These are phyloP conservation scores for Harpalus rubripes DNA, from an alignment of 2,888 invertebrate genomes.

Conservation along the genomic window DNA sequence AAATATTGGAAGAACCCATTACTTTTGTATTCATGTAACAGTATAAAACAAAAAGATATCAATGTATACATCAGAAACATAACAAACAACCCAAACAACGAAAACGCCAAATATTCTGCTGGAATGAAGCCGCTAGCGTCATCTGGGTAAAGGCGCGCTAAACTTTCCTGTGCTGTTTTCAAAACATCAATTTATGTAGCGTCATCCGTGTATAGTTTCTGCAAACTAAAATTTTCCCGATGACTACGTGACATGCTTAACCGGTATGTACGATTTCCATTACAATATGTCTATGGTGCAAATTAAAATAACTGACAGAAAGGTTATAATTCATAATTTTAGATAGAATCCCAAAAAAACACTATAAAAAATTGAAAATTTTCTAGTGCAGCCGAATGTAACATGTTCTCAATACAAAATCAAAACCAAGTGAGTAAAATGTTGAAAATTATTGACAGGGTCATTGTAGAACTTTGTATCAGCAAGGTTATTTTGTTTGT, in stretches of 20 bases:
- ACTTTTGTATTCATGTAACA: no score
- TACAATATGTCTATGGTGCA: slow-evolving; percentile 61
- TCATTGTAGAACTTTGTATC: slow-evolving; percentile 17
- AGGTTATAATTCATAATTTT: slow-evolving; percentile 65
- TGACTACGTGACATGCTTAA: slow-evolving; percentile 56
- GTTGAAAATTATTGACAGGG: slow-evolving; percentile 38
- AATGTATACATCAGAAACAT: neutral
- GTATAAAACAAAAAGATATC: no score
- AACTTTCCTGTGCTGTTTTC: neutral
- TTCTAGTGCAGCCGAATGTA: slow-evolving; percentile 48
- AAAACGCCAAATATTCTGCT: neutral
- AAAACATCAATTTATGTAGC: neutral
- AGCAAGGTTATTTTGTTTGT: slow-evolving; percentile 68
- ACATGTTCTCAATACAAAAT: slow-evolving; percentile 78
- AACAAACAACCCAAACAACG: no score
- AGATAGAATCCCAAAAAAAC: slow-evolving; percentile 53
- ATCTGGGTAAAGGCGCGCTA: neutral
- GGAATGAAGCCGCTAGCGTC: neutral
- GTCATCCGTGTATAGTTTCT: slow-evolving; percentile 4
- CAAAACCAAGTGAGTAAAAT: slow-evolving; percentile 77
- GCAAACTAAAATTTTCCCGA: slow-evolving; percentile 17
- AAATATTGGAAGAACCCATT: no score
- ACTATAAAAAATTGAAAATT: slow-evolving; percentile 44
- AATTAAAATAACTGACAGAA: slow-evolving; percentile 63
- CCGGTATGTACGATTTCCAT: slow-evolving; percentile 37